Conservation (phyloP, 2,797 vertebrate species). For the Cossypha dichroa region DNA sequence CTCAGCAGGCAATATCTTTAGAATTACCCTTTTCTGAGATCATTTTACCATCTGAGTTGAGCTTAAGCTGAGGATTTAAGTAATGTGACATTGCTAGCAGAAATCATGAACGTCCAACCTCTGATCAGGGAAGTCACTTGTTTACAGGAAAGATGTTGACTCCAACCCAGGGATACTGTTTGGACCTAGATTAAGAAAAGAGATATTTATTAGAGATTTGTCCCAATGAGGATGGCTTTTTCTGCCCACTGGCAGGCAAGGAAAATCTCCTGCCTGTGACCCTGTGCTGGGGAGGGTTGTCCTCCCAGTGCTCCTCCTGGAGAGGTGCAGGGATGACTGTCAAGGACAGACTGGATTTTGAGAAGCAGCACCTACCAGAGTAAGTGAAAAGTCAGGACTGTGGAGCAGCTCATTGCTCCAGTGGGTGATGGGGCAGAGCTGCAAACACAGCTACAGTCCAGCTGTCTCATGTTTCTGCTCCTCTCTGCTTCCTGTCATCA, state of each 20-base stretch:
- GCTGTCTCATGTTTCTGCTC: background rate
- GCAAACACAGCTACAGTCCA: background rate
- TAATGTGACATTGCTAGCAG: background rate
- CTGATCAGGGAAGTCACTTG: background rate
- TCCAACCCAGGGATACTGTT: background rate
- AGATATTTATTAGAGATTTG: background rate
- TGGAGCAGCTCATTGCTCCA: background rate
- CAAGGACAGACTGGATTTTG: background rate
- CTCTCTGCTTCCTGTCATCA: background rate
- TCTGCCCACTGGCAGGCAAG: background rate
- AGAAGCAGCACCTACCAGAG: background rate
- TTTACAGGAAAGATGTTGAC: background rate
- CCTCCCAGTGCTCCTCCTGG: rapidly evolving
- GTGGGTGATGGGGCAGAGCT: background rate
- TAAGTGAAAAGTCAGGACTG: background rate
- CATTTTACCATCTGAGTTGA: background rate
- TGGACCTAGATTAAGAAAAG: background rate
- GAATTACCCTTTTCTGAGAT: background rate
- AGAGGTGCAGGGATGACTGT: background rate
- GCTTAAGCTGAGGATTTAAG: background rate
- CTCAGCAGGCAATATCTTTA: background rate
- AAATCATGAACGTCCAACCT: background rate
- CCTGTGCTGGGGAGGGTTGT: background rate
- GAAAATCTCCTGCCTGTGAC: background rate
- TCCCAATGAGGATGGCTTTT: background rate